Percentiles rank a stretch among this genome's conserved stretches.
phyloP scores from a whole-genome alignment of 2,888 invertebrate species.

The Drosophila pseudotalamancana region DNA sequence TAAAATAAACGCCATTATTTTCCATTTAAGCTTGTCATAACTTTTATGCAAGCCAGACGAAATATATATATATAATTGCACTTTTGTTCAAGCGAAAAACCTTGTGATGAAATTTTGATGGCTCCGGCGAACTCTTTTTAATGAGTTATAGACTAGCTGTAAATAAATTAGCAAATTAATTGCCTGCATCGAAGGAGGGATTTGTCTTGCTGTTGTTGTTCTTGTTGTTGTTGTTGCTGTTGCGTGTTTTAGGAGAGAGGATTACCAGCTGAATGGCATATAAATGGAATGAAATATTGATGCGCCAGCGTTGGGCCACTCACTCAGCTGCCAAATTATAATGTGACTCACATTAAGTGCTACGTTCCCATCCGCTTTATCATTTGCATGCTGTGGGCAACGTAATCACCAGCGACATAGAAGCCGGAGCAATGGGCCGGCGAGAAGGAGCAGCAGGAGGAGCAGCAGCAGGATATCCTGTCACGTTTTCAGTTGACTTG shows the following conservation, averaged over 20 bases:
- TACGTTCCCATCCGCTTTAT: slow-evolving; percentile 49
- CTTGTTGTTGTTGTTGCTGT: slow-evolving; percentile 9
- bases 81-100: slow-evolving; percentile 13
- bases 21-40: slow-evolving; percentile 57
- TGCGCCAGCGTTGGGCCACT: slow-evolving; percentile 36
- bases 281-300: slow-evolving; percentile 49
- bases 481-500: slow-evolving; percentile 79
- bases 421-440: slow-evolving; percentile 9
- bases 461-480: slow-evolving; percentile 69
- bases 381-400: slow-evolving; percentile 59
- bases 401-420: slow-evolving; percentile 37
- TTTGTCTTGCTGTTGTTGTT: slow-evolving; percentile 27
- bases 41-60: slow-evolving; percentile 46
- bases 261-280: slow-evolving; percentile 19
- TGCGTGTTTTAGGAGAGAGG: too few relatives aligned
- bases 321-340: slow-evolving; percentile 71
- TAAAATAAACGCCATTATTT: slow-evolving; percentile 40
- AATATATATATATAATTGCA: slow-evolving; percentile 4
- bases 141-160: slow-evolving; percentile 32
- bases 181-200: slow-evolving; percentile 35
- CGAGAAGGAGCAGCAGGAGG: slow-evolving; percentile 3
- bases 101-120: slow-evolving; percentile 16
- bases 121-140: slow-evolving; percentile 42
- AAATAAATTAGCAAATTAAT: slow-evolving; percentile 42
- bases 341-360: slow-evolving; percentile 71